Evolutionary conservation across 1,140 invertebrate species (phyloP).

Genomic region (Dendroctonus ponderosae): DNA sequence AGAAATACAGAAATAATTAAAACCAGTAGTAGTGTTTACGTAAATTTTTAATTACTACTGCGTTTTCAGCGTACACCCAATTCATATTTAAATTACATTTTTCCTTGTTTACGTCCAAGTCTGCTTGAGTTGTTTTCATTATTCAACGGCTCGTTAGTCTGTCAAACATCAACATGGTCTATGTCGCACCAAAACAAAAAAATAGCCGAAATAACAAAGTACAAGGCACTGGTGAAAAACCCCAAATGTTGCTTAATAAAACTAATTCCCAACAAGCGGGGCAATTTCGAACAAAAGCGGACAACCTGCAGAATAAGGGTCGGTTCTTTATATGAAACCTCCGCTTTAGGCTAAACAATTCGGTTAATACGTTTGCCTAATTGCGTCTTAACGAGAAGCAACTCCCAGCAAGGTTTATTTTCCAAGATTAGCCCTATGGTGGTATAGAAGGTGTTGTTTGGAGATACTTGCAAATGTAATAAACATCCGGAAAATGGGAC

Average conservation of each 20-base stretch:
- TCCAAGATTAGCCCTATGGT: conserved; percentile 3
- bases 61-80: too few species aligned
- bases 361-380: conserved; percentile 19
- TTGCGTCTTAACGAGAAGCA: conserved; percentile 15
- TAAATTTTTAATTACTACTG: too few species aligned
- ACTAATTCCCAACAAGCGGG: conserved; percentile 7
- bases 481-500: conserved; percentile 1
- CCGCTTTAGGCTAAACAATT: conserved; percentile 11
- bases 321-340: conserved; percentile 21
- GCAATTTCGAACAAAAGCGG: conserved; percentile 6
- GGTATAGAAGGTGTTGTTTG: conserved; percentile 17
- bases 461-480: conserved; percentile 6
- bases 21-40: too few species aligned
- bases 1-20: too few species aligned
- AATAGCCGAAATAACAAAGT: too few species aligned
- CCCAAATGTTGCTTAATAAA: conserved; percentile 2
- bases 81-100: too few species aligned
- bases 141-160: too few species aligned
- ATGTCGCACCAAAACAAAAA: too few species aligned
- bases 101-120: too few species aligned
- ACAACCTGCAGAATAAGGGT: conserved; percentile 7
- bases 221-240: too few species aligned
- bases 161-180: too few species aligned
- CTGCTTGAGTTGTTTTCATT: too few species aligned
- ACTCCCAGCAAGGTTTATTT: conserved; percentile 6